A percentile compares a stretch with the other conserved stretches of the same genome.
phyloP scores from a whole-genome alignment of 37 sponge, comb jelly and placozoan genomes.

The Diacarnus erythraeanus region DNA sequence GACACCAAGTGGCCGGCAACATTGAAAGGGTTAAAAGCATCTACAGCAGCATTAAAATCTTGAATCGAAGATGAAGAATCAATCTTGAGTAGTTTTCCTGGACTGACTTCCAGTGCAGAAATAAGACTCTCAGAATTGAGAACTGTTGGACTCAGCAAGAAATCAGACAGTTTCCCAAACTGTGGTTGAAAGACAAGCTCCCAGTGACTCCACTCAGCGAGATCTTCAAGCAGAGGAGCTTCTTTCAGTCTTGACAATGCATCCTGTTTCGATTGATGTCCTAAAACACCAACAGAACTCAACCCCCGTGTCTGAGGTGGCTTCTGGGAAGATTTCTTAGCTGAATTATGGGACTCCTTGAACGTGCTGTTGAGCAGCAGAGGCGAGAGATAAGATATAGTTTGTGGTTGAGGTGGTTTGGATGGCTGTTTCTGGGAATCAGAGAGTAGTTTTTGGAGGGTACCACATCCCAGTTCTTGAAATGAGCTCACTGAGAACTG shows the following conservation, averaged over 20 bases:
- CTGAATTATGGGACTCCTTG: background rate
- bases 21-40: conserved; percentile 19
- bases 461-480: conserved; percentile 51
- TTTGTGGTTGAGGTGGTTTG: background rate
- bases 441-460: conserved; percentile 44
- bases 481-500: conserved; percentile 44
- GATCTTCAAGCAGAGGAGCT: conserved; percentile 58
- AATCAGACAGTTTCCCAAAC: conserved; percentile 35
- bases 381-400: conserved; percentile 15
- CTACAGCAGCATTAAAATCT: conserved; percentile 42
- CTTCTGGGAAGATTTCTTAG: background rate
- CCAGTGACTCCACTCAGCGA: conserved; percentile 64
- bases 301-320: background rate
- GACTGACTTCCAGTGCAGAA: conserved; percentile 28
- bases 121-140: background rate
- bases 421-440: background rate
- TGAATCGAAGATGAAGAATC: conserved; percentile 23
- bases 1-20: conserved; percentile 49
- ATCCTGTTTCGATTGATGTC: conserved; percentile 41
- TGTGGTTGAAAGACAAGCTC: conserved; percentile 46
- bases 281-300: conserved; percentile 9
- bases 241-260: conserved; percentile 16
- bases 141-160: background rate
- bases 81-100: conserved; percentile 37
- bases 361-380: conserved; percentile 19